Evolutionary conservation across 2,113 vertebrate genomes (phyloP).

Genomic region (Anolis carolinensis): DNA sequence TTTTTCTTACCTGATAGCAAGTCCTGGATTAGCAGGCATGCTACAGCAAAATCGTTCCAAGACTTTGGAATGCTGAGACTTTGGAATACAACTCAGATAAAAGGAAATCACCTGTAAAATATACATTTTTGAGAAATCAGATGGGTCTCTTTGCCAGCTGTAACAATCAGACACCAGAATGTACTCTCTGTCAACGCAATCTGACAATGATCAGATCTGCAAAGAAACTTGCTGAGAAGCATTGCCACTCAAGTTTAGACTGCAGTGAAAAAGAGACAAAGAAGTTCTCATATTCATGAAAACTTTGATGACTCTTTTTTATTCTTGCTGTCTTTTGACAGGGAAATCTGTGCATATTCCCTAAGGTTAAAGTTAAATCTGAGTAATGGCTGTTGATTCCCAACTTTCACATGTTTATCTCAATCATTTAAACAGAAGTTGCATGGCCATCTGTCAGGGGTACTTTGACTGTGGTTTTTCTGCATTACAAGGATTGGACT

Average conservation of each 20-base stretch:
- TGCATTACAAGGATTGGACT: too few relatives aligned
- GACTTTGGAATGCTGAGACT: constrained; percentile 86
- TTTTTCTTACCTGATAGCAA: constrained; percentile 88
- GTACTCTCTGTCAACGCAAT: not conserved
- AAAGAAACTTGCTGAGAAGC: not conserved
- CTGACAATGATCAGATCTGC: not conserved
- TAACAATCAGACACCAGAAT: not conserved
- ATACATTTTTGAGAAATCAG: constrained; percentile 44
- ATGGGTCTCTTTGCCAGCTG: not conserved
- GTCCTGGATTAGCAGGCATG: constrained; percentile 91
- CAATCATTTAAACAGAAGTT: too few relatives aligned
- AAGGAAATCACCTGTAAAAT: constrained; percentile 89
- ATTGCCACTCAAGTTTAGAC: not conserved
- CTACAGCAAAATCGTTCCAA: constrained; percentile 89
- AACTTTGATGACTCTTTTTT: not conserved
- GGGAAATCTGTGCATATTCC: not conserved
- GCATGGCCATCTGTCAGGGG: too few relatives aligned
- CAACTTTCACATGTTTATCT: too few relatives aligned
- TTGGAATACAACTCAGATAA: constrained; percentile 90
- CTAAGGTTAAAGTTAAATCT: not conserved
- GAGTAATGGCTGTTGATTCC: not conserved
- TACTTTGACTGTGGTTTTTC: too few relatives aligned
- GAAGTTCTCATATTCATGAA: not conserved
- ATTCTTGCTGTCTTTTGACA: not conserved
- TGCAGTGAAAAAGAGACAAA: too few relatives aligned